Conservation (phyloP, 2,888 invertebrate species). For the Coenonympha arcania region DNA sequence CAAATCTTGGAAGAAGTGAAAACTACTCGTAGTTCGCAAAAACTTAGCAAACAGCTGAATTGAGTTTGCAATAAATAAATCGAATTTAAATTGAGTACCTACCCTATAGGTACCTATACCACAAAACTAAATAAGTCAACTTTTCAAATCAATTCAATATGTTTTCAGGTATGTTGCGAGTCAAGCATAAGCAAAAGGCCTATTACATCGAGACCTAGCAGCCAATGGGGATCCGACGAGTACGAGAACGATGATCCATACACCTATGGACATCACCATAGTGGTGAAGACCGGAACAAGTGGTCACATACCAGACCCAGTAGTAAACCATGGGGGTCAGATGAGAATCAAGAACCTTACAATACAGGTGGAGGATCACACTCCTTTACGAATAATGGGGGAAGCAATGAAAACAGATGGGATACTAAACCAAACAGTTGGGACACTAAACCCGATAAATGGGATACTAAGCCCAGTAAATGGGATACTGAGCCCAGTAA, state of each 20-base stretch:
- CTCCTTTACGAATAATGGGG: neutral
- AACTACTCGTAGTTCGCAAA: too few relatives aligned
- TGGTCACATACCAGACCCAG: neutral
- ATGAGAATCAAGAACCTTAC: neutral
- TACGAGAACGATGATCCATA: neutral
- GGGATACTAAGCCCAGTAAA: too few relatives aligned
- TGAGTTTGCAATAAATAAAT: too few relatives aligned
- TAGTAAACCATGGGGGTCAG: neutral
- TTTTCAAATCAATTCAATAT: neutral
- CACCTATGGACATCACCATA: neutral
- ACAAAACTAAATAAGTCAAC: neutral
- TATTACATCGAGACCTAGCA: neutral
- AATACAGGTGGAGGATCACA: neutral
- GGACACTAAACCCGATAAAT: too few relatives aligned
- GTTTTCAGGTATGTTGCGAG: conserved; percentile 43
- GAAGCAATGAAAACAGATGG: too few relatives aligned
- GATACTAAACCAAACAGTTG: too few relatives aligned
- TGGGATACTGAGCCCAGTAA: too few relatives aligned
- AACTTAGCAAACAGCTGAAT: too few relatives aligned
- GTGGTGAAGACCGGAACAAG: neutral
- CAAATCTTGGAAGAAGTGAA: too few relatives aligned
- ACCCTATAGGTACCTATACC: too few relatives aligned
- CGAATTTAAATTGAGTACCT: too few relatives aligned
- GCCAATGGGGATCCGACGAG: neutral
- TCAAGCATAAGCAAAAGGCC: neutral